Base-by-base conservation (phyloP, 2,888 invertebrate genomes). In the Cactoblastis cactorum region DNA sequence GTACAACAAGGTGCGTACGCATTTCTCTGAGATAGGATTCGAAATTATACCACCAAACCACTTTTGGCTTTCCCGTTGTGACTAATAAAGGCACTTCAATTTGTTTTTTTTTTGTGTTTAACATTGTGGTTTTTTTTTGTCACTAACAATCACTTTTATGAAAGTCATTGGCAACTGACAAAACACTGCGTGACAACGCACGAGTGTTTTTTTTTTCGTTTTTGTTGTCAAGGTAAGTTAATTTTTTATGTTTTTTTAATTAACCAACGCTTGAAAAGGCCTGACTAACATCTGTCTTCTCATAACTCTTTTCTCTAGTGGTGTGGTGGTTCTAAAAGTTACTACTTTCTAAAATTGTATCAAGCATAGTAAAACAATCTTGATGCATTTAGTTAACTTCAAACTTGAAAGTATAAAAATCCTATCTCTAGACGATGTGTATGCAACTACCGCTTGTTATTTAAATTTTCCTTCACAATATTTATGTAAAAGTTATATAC, bases 1-100 rank as follows among this genome's bases (percentile, higher is more conserved):
- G 80, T 79, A 61, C 89, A 87, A 54, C 90, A 90, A 90, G 90
- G 90, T 90, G 83, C 81, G 86, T 88, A 81, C 75, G 74, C 75
- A 70, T 64, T 65, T 57, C 53, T 53, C 51, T 67, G 82, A 84
- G 81, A 83, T 80, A 82, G 82, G 80, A 78, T 81, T 62, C 67
- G 71, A 74, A 67, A 67, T 61, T 54, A 45, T 51, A 53, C 87
- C 86, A 77, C 77, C 78, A 54, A 62, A 67, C 68, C 78, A 77
- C 79, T 84, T 77, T 74, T 77, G 76, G 82, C 81, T 81, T 80
- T 61, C 53, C 49, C 58, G 19, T 76, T 81, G 75, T 82, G 69
- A 85, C 83, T 84, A 86, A 85, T 83, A 74, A 82, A 81, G 80
- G 78, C 85, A 87, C 86, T 86, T 88, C 86, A 85, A 75, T 80